phyloP scores from a whole-genome alignment of 1,140 invertebrate species.

The Drosophila nasuta region DNA sequence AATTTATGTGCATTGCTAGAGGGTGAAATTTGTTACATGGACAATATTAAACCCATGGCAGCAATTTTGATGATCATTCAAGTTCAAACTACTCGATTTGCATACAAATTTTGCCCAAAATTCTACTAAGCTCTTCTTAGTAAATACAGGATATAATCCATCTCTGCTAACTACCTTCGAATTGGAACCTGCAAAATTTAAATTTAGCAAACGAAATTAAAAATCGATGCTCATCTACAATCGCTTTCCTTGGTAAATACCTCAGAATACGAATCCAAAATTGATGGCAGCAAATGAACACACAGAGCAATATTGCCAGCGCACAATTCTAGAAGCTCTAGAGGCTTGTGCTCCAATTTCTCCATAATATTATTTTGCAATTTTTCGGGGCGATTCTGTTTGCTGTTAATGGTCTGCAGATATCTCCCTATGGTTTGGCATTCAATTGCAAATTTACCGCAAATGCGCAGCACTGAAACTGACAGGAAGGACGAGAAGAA shows the following conservation, averaged over 20 bases:
- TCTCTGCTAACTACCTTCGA: no score
- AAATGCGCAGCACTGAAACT: slow-evolving; percentile 11
- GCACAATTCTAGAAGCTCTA: background rate
- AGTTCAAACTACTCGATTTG: no score
- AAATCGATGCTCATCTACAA: background rate
- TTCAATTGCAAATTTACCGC: slow-evolving; percentile 28
- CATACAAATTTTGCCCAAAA: no score
- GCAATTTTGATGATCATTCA: no score
- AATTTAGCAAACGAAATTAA: background rate
- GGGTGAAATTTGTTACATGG: no score
- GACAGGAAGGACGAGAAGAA: background rate
- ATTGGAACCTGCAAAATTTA: background rate
- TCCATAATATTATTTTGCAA: slow-evolving; percentile 22
- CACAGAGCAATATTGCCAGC: background rate
- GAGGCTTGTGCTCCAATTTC: slow-evolving; percentile 15
- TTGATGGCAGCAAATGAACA: background rate
- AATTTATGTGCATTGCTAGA: no score
- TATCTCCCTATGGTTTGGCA: slow-evolving; percentile 13
- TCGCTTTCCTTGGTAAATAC: background rate
- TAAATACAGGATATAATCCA: no score
- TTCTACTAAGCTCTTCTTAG: no score
- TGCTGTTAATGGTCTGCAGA: slow-evolving; percentile 15
- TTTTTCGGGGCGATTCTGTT: background rate
- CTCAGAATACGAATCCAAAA: background rate
- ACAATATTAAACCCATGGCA: no score